Percentiles rank a stretch among this genome's conserved stretches.
Evolutionary conservation across 2,797 vertebrate genomes (phyloP).

Genomic region (Melanogrammus aeglefinus): DNA sequence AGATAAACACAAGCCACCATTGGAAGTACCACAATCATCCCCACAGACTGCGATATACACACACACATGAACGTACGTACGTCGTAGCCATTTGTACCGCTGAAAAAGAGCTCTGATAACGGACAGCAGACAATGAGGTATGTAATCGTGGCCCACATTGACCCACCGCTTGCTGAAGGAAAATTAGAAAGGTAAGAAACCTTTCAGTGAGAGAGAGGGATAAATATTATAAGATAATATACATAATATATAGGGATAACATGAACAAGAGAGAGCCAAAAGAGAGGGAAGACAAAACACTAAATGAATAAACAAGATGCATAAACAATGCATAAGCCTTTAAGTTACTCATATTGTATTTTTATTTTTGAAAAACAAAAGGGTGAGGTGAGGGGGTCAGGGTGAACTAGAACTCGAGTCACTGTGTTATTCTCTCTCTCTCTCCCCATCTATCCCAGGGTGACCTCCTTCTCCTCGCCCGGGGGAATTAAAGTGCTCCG

Average conservation of each 20-base stretch:
- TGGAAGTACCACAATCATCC: slow-evolving; percentile 39
- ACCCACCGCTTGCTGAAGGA: slow-evolving; percentile 13
- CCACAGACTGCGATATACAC: slow-evolving; percentile 17
- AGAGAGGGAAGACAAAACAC: neutral
- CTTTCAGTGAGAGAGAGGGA: neutral
- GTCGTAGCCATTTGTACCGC: slow-evolving; percentile 13
- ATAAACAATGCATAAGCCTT: neutral
- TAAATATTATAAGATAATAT: neutral
- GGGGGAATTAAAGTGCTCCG: slow-evolving; percentile 36
- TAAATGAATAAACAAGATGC: neutral
- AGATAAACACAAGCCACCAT: slow-evolving; percentile 53
- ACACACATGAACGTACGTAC: neutral
- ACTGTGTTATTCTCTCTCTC: slow-evolving; percentile 33
- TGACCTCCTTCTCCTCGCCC: slow-evolving; percentile 28
- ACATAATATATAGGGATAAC: slow-evolving; percentile 19
- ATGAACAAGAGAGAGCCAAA: neutral
- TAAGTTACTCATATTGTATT: no score
- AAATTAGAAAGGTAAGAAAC: neutral
- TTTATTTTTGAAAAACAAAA: neutral
- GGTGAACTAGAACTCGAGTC: slow-evolving; percentile 1
- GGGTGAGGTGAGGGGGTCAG: neutral
- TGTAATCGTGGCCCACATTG: slow-evolving; percentile 22
- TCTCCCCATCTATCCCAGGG: slow-evolving; percentile 11
- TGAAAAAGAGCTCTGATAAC: slow-evolving; percentile 16
- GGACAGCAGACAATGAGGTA: neutral